A percentile compares a stretch with the other conserved stretches of the same genome.
Evolutionary conservation across 1,140 invertebrate genomes (phyloP).

Genomic region (Dermatophagoides farinae): DNA sequence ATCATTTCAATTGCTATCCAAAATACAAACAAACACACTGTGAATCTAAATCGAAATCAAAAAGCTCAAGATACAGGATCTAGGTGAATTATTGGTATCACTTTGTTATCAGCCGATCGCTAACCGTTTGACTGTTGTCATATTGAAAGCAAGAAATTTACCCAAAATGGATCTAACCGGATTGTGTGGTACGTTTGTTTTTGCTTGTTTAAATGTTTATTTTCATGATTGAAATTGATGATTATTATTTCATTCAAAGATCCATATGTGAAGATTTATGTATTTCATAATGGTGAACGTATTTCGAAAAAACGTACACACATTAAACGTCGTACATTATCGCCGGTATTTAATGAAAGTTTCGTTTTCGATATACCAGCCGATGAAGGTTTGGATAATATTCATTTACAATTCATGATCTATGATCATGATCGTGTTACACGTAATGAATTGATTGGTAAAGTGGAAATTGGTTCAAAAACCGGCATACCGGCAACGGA

Average conservation of each 20-base stretch:
- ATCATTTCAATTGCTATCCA: background rate
- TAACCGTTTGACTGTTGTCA: slow-evolving; percentile 64
- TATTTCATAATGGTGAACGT: slow-evolving; percentile 85
- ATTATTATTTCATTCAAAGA: slow-evolving; percentile 27
- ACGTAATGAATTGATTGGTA: slow-evolving; percentile 92
- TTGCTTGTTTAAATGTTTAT: background rate
- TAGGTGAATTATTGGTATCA: slow-evolving; percentile 72
- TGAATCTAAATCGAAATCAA: background rate
- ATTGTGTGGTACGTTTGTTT: slow-evolving; percentile 39
- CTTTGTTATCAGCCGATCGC: slow-evolving; percentile 83
- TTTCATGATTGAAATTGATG: background rate
- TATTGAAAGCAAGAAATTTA: slow-evolving; percentile 74
- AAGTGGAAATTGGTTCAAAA: slow-evolving; percentile 65
- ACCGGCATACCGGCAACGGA: slow-evolving; percentile 42
- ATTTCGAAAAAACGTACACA: slow-evolving; percentile 98
- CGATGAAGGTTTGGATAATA: slow-evolving; percentile 60
- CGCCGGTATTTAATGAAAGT: slow-evolving; percentile 96
- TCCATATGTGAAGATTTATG: slow-evolving; percentile 80
- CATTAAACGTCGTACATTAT: slow-evolving; percentile 88
- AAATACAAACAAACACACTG: background rate
- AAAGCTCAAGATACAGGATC: slow-evolving; percentile 60
- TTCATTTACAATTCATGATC: slow-evolving; percentile 75
- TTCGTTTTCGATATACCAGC: slow-evolving; percentile 44
- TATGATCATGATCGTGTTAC: slow-evolving; percentile 93
- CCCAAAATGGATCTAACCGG: slow-evolving; percentile 90